A percentile compares a stretch with the other conserved stretches of the same genome.
Conservation (phyloP, 2,113 vertebrate genomes). For the Eretmodus cyanostictus region DNA sequence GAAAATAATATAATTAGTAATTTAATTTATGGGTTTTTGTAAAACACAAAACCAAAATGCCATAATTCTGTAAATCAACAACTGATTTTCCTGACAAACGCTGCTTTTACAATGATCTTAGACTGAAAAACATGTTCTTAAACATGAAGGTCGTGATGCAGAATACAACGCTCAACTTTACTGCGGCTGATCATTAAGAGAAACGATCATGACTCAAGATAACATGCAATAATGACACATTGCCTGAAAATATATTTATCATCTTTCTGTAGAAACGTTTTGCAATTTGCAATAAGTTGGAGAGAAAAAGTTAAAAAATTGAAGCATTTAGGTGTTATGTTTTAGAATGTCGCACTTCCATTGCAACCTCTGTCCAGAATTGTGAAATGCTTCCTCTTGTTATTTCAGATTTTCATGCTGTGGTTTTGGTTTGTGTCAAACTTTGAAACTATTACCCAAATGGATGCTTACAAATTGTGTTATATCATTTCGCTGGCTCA, state of each 20-base stretch:
- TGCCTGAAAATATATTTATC: neutral
- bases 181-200: neutral
- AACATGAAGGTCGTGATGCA: neutral
- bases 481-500: neutral
- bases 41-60: neutral
- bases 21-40: neutral
- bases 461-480: neutral
- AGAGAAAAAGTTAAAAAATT: neutral
- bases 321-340: neutral
- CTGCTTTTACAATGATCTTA: neutral
- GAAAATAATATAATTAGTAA: neutral
- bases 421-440: neutral
- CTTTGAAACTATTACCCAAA: neutral
- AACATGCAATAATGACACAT: neutral
- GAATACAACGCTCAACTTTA: neutral
- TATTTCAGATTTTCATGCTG: neutral
- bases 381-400: neutral
- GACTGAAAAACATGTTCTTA: neutral
- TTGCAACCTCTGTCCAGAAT: neutral
- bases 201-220: neutral
- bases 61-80: neutral
- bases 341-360: neutral
- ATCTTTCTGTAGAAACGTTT: neutral
- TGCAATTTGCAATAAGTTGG: neutral
- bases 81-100: neutral